These are phyloP conservation scores for Apoderus coryli DNA, from an alignment of 2,888 invertebrate species.

Conservation along the genomic window DNA sequence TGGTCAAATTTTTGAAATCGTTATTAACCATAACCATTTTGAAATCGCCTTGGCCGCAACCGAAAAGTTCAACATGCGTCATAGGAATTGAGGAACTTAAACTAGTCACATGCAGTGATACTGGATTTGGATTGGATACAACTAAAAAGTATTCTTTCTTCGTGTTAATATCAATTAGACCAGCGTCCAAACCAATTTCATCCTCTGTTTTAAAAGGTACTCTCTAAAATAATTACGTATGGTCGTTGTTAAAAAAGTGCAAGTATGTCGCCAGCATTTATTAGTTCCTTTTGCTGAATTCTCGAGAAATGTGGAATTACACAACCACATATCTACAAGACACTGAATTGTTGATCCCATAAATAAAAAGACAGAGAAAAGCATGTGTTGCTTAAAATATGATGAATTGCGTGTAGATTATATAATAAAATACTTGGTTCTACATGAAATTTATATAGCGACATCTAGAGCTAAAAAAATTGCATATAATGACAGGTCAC, in stretches of 20 bases:
- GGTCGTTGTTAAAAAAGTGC: not conserved
- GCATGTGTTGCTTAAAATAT: too few relatives aligned
- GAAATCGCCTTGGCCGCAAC: constrained; percentile 40
- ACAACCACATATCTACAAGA: too few relatives aligned
- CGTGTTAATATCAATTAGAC: constrained; percentile 46
- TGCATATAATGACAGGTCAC: too few relatives aligned
- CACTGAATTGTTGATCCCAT: too few relatives aligned
- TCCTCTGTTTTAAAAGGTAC: constrained; percentile 30
- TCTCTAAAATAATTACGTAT: constrained; percentile 25
- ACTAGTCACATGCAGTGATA: constrained; percentile 46
- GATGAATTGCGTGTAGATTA: too few relatives aligned
- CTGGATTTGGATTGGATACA: constrained; percentile 61
- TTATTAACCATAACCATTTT: constrained; percentile 27
- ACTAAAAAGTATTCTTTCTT: constrained; percentile 58
- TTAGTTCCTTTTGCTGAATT: too few relatives aligned
- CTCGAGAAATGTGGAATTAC: too few relatives aligned
- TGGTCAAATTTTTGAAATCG: constrained; percentile 29
- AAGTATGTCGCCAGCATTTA: too few relatives aligned
- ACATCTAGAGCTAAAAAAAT: too few relatives aligned
- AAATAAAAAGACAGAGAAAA: too few relatives aligned
- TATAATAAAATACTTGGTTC: too few relatives aligned
- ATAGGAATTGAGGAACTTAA: constrained; percentile 46
- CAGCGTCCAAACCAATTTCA: constrained; percentile 43
- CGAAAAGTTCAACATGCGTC: constrained; percentile 43
- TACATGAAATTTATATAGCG: too few relatives aligned